Evolutionary conservation across 2,888 invertebrate species (phyloP), one percentile per base, ranked within the genome.

Genomic region (Fabriciana adippe): DNA sequence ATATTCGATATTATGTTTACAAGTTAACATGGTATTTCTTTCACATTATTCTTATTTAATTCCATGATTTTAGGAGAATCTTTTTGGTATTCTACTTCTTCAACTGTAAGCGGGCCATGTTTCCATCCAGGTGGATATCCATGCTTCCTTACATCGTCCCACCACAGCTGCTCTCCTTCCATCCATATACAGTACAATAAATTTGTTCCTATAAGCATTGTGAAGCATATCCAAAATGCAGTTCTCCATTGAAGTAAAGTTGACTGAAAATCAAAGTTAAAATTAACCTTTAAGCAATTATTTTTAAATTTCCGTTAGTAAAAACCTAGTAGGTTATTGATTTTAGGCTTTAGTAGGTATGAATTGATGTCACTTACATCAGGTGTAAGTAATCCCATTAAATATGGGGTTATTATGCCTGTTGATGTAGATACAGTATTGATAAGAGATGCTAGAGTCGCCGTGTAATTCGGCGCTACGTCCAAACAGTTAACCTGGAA

Each of bases 211-310:
- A 93, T 71, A 69, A 95, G 93, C 5, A 95, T 92, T 0, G 74
- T 92, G 41, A 94, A 89, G 16, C 94, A 93, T 56, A 95, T 94
- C 94, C 95, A 95, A 77, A 95, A 95, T 0, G 95, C 95, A 1
- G 88, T 78, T 21, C 93, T 85, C 95, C 75, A 75, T 65, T 75
- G 75, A 5, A 70, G 94, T 16, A 93, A 72, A 1, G 86, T 87
- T 70, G 89, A 87, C 91, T 89, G 75, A 47, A 85, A 82, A 26
- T 48, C 11, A 48, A 41, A 31, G 35, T 41, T 8, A 69, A 51
- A 51, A 51, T 6, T n/a, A n/a, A 14, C 50, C 4, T 50, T 50
- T 50, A n/a, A 15, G 6, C 1, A 0, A 41, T 15, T 3, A 4
- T 41, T 56, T 56, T 16, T 6, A 56, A 50, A n/a, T n/a, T 6